These are phyloP conservation scores for Petaurus breviceps DNA, from an alignment of 2,113 vertebrate species.

Conservation along the genomic window DNA sequence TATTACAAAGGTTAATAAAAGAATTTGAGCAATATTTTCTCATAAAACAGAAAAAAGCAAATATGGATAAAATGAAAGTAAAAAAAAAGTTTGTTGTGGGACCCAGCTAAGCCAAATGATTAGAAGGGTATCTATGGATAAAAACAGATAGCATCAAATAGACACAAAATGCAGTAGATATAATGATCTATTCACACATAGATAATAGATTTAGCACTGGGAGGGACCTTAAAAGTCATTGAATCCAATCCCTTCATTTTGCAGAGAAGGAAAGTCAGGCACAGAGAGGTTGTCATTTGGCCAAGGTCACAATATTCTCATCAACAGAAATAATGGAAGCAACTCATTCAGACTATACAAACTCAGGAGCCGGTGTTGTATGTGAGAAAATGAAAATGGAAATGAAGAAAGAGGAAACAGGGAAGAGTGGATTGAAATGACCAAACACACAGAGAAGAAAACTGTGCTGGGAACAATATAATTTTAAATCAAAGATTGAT, in stretches of 20 bases:
- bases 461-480: not conserved
- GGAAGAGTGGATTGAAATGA: not conserved
- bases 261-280: not conserved
- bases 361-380: not conserved
- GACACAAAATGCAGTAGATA: not conserved
- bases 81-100: not conserved
- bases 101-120: not conserved
- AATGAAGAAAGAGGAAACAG: not conserved
- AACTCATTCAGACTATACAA: not conserved
- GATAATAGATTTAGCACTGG: not conserved
- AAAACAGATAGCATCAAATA: not conserved
- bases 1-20: not conserved
- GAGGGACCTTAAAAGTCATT: not conserved
- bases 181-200: not conserved
- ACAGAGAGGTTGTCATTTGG: not conserved
- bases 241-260: not conserved
- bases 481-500: not conserved
- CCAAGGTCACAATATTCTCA: not conserved
- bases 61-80: not conserved
- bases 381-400: not conserved
- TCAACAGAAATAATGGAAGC: not conserved
- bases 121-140: not conserved
- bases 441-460: not conserved
- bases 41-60: not conserved
- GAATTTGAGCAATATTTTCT: not conserved